Base-by-base conservation (phyloP, 2,797 vertebrate genomes). In the Prunella strophiata region DNA sequence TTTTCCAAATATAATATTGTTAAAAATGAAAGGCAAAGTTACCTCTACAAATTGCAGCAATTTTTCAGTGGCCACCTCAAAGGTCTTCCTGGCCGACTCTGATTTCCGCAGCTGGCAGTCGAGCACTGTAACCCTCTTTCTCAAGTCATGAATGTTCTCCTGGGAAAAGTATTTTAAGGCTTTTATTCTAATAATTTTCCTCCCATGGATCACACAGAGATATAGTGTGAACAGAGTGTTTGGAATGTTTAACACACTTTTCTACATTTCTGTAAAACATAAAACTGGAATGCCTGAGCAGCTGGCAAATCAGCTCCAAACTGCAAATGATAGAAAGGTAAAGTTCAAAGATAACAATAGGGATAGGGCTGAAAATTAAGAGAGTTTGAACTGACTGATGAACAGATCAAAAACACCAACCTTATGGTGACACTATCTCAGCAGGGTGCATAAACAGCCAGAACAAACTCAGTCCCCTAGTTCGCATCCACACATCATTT, bases 11-110 rank as follows among this genome's bases (percentile, higher is more conserved):
- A 54, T 87, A 87, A 34, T 7, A 16, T 1, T 77, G 18, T 34
- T 66, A 63, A 52, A 73, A 91, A 79, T 22, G 5, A 58, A 57
- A 82, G 47, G 48, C 89, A 62, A 71, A 86, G 57, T 94, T 97
- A 99, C 99, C 98, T 99, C 98, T 38, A 99, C 98, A 96, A 99
- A 99, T 16, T 98, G 98, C 23, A 99, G 98, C 92, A 99, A 97
- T 87, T 99, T 99, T 65, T 98, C 98, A 15, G 99, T 98, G 23
- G 98, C 98, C 88, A 98, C 97, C 96, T 99, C 98, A 51, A 99
- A 98, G 7, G 98, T 98, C 97, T 98, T 99, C 92, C 98, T 98
- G 84, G 98, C 96, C 0, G 97, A 97, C 92, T 99, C 98, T 0
- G 98, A 99, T 96, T 99, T 99, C 88, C 98, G 89, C 86, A 99